Conservation (phyloP, 2,797 vertebrate species). For the Hipposideros larvatus region DNA sequence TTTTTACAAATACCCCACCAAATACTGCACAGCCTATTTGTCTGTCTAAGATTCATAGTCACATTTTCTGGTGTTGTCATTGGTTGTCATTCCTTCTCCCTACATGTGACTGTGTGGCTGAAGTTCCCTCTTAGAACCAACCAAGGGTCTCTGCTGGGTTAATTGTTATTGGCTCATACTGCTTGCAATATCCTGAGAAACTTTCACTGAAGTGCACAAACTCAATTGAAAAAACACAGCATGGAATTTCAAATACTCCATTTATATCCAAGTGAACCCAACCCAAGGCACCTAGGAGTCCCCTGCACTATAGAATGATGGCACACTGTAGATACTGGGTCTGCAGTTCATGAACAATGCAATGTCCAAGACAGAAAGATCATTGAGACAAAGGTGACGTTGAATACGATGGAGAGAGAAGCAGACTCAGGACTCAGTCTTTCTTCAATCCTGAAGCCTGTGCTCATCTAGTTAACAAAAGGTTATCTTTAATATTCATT, state of each 20-base stretch:
- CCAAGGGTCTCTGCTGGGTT: neutral
- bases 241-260: neutral
- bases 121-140: neutral
- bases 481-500: neutral
- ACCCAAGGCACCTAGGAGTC: neutral
- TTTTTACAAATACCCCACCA: neutral
- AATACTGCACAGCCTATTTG: neutral
- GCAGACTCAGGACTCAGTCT: neutral
- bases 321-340: rapidly evolving
- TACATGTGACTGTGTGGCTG: neutral
- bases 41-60: neutral
- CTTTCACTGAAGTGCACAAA: neutral
- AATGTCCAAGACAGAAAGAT: neutral
- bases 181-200: neutral
- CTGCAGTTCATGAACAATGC: neutral
- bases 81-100: neutral
- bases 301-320: neutral
- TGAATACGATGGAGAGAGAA: neutral
- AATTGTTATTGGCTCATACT: neutral
- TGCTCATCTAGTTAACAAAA: neutral
- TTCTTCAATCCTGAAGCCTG: neutral
- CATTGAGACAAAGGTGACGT: neutral
- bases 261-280: neutral
- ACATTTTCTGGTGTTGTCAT: neutral
- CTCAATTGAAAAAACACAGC: neutral